Conservation (phyloP, 2,888 invertebrate genomes). For the Chalcosyrphus nemorum region DNA sequence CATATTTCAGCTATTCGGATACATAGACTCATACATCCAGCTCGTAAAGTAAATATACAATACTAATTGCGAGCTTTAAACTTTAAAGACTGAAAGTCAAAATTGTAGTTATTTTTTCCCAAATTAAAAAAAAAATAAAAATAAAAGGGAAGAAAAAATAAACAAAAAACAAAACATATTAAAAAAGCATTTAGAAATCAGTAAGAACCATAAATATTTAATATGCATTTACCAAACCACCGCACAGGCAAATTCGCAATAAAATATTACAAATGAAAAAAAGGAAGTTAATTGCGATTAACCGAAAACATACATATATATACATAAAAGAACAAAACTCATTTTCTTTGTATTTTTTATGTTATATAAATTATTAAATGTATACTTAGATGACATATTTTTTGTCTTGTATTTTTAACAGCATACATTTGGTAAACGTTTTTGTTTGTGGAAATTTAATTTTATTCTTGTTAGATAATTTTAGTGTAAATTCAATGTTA, state of each 20-base stretch:
- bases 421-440: slow-evolving; percentile 1
- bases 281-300: not conserved
- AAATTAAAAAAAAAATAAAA: slow-evolving; percentile 8
- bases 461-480: slow-evolving; percentile 14
- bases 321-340: slow-evolving; percentile 8
- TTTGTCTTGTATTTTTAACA: slow-evolving; percentile 31
- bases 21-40: slow-evolving; percentile 60
- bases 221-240: slow-evolving; percentile 46
- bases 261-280: slow-evolving; percentile 17
- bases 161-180: slow-evolving; percentile 37
- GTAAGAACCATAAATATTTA: slow-evolving; percentile 36
- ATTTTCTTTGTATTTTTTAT: slow-evolving; percentile 29
- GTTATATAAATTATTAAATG: slow-evolving; percentile 26
- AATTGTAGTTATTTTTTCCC: slow-evolving; percentile 47
- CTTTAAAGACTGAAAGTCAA: slow-evolving; percentile 69
- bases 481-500: slow-evolving; percentile 20
- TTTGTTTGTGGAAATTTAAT: slow-evolving; percentile 21
- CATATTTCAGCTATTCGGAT: slow-evolving; percentile 48
- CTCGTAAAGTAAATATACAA: slow-evolving; percentile 21
- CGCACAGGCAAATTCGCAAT: slow-evolving; percentile 1
- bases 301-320: slow-evolving; percentile 12
- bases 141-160: not conserved
- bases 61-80: slow-evolving; percentile 49
- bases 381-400: slow-evolving; percentile 40
- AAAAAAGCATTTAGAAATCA: slow-evolving; percentile 57